These are phyloP conservation scores for Oreochromis tanganicae DNA, from an alignment of 2,113 vertebrate genomes.

Conservation along the genomic window DNA sequence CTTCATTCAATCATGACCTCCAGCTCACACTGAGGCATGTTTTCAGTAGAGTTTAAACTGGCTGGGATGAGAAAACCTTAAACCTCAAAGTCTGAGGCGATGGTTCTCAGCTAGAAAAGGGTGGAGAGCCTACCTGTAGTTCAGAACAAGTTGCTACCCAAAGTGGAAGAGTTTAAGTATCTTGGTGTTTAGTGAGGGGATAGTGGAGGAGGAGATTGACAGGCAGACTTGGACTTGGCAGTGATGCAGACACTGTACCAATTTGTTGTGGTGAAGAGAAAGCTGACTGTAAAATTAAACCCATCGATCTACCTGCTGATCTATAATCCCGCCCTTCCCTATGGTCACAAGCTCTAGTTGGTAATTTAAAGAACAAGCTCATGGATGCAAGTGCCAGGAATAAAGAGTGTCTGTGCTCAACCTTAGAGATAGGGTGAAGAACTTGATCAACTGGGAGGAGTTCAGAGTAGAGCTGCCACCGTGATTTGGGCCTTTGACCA, in stretches of 20 bases:
- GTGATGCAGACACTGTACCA: not conserved
- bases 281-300: not conserved
- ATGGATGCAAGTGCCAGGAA: too few species aligned
- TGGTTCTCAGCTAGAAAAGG: rapidly evolving
- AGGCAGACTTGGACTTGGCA: rapidly evolving
- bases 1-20: not conserved
- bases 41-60: not conserved
- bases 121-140: not conserved
- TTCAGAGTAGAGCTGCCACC: not conserved
- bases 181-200: not conserved
- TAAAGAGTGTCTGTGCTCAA: rapidly evolving
- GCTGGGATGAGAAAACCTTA: not conserved
- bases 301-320: not conserved
- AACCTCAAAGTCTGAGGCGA: rapidly evolving
- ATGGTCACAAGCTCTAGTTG: too few species aligned
- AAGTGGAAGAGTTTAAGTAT: not conserved
- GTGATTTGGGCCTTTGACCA: not conserved
- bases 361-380: too few species aligned
- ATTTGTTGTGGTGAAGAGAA: not conserved
- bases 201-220: not conserved
- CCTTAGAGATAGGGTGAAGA: not conserved
- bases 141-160: rapidly evolving
- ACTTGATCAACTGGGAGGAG: not conserved
- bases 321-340: too few species aligned
- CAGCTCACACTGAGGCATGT: not conserved